Percentiles rank a stretch among this genome's conserved stretches.
Evolutionary conservation across 2,797 vertebrate species (phyloP).

Genomic region (Hemibagrus guttatus): DNA sequence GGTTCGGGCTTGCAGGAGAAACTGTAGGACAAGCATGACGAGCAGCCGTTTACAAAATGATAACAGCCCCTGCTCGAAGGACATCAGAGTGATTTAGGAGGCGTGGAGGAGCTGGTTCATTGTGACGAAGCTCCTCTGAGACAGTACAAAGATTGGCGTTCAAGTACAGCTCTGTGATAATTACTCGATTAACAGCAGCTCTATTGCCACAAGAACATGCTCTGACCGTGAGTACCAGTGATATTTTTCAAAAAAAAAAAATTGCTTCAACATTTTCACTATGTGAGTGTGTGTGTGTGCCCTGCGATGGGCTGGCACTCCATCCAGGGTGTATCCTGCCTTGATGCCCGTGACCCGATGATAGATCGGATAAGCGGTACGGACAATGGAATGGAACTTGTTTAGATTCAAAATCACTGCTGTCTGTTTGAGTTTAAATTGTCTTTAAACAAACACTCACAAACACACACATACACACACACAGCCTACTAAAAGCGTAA

Average conservation of each 20-base stretch:
- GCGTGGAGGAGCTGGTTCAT: constrained; percentile 43
- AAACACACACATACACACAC: background rate
- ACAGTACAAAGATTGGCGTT: constrained; percentile 52
- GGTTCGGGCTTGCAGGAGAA: background rate
- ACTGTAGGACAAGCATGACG: constrained; percentile 4
- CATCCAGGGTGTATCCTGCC: too few species aligned
- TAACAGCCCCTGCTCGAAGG: constrained; percentile 42
- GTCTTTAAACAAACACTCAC: background rate
- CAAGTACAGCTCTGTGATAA: constrained; percentile 47
- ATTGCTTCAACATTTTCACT: background rate
- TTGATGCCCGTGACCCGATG: too few species aligned
- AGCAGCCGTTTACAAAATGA: constrained; percentile 30
- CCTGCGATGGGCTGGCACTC: too few species aligned
- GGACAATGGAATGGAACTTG: too few species aligned
- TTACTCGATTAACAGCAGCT: constrained; percentile 43
- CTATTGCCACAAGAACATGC: constrained; percentile 34
- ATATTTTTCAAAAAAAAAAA: background rate
- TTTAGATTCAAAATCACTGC: background rate
- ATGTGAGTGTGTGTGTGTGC: too few species aligned
- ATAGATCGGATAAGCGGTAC: too few species aligned
- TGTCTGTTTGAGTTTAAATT: background rate
- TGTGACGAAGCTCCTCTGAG: constrained; percentile 26
- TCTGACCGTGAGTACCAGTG: constrained; percentile 22
- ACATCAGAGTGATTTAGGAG: constrained; percentile 46
- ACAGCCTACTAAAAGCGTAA: background rate